Base-by-base conservation (phyloP, 2,888 invertebrate genomes). In the Gymnosoma rotundatum region DNA sequence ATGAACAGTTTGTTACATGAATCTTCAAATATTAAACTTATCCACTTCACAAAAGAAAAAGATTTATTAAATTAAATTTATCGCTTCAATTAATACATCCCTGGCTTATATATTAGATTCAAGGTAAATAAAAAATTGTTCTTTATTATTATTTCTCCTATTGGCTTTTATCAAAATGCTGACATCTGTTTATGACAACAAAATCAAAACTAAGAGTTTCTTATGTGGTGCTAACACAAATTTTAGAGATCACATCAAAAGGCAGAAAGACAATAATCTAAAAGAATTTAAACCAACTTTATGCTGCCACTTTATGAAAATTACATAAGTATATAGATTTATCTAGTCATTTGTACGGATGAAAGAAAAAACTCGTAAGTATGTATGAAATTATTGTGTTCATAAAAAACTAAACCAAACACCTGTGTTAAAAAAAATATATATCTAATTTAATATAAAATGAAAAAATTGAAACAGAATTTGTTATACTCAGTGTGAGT, bases 121-220 rank as follows among this genome's bases (percentile, higher is more conserved):
- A 2, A 25, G 25, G 25, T 25, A 25, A 25, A 25, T 25, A 25
- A 38, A 38, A 38, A 38, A 5, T 38, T 12, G 12, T 10, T 12
- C 12, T 45, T 45, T 45, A 45, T 45, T 45, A 45, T 45, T 45
- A 60, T 25, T 72, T 36, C 50, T 58, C 7, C 9, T 32, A 12
- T 58, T 52, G 45, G 2, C 25, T 54, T 18, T 32, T 52, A 67
- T 67, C 67, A 50, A 18, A 21, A 12, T 32, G 14, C 16, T 14
- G 25, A 58, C 72, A 78, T 64, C 56, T 78, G 78, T 18, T 64
- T 64, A 36, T 72, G 70, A 72, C 70, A 78, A 56, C 56, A 78
- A 56, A 64, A 70, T 63, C 48, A 78, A 78, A 58, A n/a, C n/a
- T n/a, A n/a, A n/a, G n/a, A 70, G 48, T 16, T 38, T 1, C 6